Evolutionary conservation across 2,888 invertebrate species (phyloP), one percentile per base, ranked within the genome.

Genomic region (Onthophagus sagittarius): DNA sequence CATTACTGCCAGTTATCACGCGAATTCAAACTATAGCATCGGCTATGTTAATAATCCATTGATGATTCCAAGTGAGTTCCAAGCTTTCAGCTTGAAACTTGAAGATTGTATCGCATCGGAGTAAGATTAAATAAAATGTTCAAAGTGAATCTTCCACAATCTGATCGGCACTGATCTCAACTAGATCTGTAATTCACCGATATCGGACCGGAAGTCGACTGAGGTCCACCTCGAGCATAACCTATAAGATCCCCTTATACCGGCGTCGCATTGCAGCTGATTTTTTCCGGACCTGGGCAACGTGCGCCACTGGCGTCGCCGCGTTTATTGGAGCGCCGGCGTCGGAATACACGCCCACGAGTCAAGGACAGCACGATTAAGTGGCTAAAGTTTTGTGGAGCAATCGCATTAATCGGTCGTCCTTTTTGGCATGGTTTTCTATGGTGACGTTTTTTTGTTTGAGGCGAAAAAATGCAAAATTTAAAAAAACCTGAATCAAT

Each of bases 181-280:
- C 70, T 23, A 70, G 74, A 72, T 70, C 65, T 65, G 71, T 71
- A 31, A 64, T 72, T 70, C 67, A 67, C 32, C 67, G 67, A 67
- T 23, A 67, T 67, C n/a, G 75, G 73, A 77, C 77, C 77, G 75
- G 76, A 76, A 76, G 74, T 72, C 76, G 77, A 77, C 78, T 78
- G 77, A 77, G 74, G 65, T 71, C 71, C 71, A 71, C 74, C 75
- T 72, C 74, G 31, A 73, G 74, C 75, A 75, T 78, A 79, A 79
- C 78, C 79, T 79, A 76, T 77, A 79, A 80, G 78, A 77, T 78
- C 67, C n/a, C 23, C 67, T 67, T 15, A 77, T 75, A 76, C 74
- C 73, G 75, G 71, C 79, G 79, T 81, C 82, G 83, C 83, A 83
- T 79, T 82, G 83, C 83, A 82, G 78, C 81, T 81, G 76, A 79